A percentile compares a stretch with the other conserved stretches of the same genome.
Conservation (phyloP, 2,797 vertebrate species). For the Harpagifer antarcticus region DNA sequence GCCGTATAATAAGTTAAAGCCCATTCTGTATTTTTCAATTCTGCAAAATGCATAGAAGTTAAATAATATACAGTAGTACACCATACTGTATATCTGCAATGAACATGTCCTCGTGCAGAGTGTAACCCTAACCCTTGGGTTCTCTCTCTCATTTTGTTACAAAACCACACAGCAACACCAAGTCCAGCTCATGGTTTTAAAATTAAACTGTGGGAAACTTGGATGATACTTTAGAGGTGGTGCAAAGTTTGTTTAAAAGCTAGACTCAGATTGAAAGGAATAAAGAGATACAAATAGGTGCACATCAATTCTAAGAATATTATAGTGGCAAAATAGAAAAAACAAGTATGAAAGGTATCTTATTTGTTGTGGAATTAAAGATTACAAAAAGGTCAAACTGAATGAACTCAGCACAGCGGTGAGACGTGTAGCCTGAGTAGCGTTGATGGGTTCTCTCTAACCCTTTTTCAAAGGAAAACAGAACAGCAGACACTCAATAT, state of each 20-base stretch:
- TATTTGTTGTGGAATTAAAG: no score
- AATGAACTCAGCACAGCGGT: neutral
- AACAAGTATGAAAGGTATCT: neutral
- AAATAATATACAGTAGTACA: constrained; percentile 59
- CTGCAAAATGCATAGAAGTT: constrained; percentile 66
- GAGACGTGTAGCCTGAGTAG: neutral
- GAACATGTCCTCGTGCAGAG: constrained; percentile 15
- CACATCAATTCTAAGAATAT: neutral
- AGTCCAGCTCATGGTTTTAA: neutral
- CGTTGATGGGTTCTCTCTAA: neutral
- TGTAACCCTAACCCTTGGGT: constrained; percentile 9
- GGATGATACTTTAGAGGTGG: neutral
- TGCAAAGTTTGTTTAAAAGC: constrained; percentile 1
- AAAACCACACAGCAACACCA: neutral
- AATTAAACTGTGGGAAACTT: neutral
- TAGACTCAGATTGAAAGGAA: neutral
- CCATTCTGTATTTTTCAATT: constrained; percentile 58
- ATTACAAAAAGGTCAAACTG: no score
- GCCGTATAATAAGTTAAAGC: constrained; percentile 14
- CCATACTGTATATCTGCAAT: constrained; percentile 62
- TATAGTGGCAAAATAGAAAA: neutral
- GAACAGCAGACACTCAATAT: neutral
- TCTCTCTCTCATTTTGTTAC: constrained; percentile 22
- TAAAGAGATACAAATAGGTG: no score
- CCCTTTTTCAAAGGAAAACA: neutral